Evolutionary conservation across 2,888 invertebrate genomes (phyloP).

Genomic region (Cephalotes varians): DNA sequence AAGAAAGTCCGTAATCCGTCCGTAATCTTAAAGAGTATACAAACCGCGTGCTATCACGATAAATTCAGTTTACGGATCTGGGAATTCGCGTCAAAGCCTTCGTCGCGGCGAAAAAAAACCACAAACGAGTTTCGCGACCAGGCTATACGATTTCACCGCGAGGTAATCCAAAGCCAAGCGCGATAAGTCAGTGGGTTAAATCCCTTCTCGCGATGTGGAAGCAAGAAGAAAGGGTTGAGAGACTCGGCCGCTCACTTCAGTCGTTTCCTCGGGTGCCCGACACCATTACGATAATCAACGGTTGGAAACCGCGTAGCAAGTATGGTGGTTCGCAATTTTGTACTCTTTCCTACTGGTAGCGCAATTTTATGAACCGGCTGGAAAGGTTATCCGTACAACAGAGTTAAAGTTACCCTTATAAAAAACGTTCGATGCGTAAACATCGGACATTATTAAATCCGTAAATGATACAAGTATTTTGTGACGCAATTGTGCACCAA

Average conservation of each 20-base stretch:
- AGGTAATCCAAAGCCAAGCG: constrained; percentile 25
- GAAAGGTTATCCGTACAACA: neutral
- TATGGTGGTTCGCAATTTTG: constrained; percentile 25
- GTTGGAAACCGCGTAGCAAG: neutral
- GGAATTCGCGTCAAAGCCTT: constrained; percentile 34
- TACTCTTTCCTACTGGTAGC: neutral
- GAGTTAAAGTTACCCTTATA: neutral
- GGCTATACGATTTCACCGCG: constrained; percentile 9
- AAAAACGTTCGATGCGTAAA: neutral
- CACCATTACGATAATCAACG: constrained; percentile 35
- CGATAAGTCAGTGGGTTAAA: constrained; percentile 46
- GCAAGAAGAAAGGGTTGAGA: constrained; percentile 14
- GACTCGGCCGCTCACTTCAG: neutral
- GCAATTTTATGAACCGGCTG: constrained; percentile 9
- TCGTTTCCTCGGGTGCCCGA: constrained; percentile 3
- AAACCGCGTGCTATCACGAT: constrained; percentile 21
- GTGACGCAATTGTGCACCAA: constrained; percentile 12
- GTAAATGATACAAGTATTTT: neutral
- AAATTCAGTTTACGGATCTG: constrained; percentile 31
- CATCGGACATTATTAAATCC: neutral
- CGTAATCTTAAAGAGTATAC: constrained; percentile 48
- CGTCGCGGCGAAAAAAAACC: constrained; percentile 11
- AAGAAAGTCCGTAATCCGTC: constrained; percentile 32
- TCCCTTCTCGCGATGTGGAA: constrained; percentile 2
- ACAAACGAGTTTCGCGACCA: neutral